These are phyloP conservation scores for Hydrochoerus hydrochaeris DNA, from an alignment of 2,113 vertebrate genomes.

Conservation along the genomic window DNA sequence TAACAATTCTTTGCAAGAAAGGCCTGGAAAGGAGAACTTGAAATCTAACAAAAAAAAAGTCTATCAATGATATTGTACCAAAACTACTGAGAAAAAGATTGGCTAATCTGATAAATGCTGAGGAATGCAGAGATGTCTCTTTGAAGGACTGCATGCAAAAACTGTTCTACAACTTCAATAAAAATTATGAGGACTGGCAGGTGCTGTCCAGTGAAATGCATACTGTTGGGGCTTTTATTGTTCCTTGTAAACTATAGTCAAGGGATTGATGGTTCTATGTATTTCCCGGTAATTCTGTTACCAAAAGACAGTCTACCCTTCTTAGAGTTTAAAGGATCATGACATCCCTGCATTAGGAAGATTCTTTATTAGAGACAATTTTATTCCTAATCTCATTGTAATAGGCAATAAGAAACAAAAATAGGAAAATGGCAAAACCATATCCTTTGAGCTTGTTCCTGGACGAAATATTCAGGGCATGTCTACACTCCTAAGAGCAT, in stretches of 20 bases:
- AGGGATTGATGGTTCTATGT: constrained; percentile 92
- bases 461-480: constrained; percentile 99
- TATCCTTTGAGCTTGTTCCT: constrained; percentile 94
- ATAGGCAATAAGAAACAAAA: constrained; percentile 89
- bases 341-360: constrained; percentile 95
- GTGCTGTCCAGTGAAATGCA: constrained; percentile 94
- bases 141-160: constrained; percentile 96
- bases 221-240: constrained; percentile 94
- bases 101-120: constrained; percentile 91
- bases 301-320: constrained; percentile 87
- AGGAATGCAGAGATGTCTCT: constrained; percentile 92
- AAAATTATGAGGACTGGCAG: constrained; percentile 95
- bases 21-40: constrained; percentile 86
- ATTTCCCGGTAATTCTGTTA: constrained; percentile 90
- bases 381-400: constrained; percentile 96
- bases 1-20: neutral
- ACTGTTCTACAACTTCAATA: constrained; percentile 97
- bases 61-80: constrained; percentile 95
- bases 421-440: constrained; percentile 82
- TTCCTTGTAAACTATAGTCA: constrained; percentile 94
- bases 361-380: constrained; percentile 97
- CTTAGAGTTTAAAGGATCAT: constrained; percentile 92
- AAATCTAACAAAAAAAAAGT: constrained; percentile 97
- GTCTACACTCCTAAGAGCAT: constrained; percentile 96
- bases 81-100: constrained; percentile 91